Evolutionary conservation across 1,140 invertebrate genomes (phyloP).

Genomic region (Aphelenchoides fujianensis): DNA sequence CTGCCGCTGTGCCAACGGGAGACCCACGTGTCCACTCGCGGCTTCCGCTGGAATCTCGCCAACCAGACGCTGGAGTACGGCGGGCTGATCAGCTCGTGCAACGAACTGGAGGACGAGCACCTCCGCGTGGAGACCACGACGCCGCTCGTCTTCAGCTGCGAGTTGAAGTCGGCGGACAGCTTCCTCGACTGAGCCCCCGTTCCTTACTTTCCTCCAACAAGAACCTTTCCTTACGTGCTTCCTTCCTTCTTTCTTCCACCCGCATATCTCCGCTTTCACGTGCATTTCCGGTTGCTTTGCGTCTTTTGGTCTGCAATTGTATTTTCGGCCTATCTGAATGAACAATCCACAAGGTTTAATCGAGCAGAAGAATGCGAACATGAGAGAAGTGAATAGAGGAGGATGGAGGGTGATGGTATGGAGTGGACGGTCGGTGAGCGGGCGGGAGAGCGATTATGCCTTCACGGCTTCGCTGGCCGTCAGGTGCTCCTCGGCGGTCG

Average conservation of each 20-base stretch:
- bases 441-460: neutral
- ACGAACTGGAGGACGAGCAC: neutral
- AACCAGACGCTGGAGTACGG: slow-evolving; percentile 15
- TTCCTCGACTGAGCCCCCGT: neutral
- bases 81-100: slow-evolving; percentile 23
- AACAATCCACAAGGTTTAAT: neutral
- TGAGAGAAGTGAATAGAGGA: neutral
- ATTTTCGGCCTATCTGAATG: neutral
- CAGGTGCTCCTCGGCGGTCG: neutral
- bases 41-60: slow-evolving; percentile 23
- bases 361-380: neutral
- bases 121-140: neutral
- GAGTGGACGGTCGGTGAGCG: too few relatives aligned
- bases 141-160: slow-evolving; percentile 10
- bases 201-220: neutral
- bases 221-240: neutral
- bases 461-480: neutral
- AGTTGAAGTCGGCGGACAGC: neutral
- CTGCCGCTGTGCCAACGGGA: slow-evolving; percentile 22
- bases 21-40: slow-evolving; percentile 17
- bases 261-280: too few relatives aligned
- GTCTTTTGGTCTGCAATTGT: neutral
- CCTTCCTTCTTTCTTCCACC: too few relatives aligned
- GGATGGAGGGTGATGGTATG: neutral
- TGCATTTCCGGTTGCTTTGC: slow-evolving; percentile 9